phyloP scores from a whole-genome alignment of 2,888 invertebrate species.

The Drosophila ezoana region DNA sequence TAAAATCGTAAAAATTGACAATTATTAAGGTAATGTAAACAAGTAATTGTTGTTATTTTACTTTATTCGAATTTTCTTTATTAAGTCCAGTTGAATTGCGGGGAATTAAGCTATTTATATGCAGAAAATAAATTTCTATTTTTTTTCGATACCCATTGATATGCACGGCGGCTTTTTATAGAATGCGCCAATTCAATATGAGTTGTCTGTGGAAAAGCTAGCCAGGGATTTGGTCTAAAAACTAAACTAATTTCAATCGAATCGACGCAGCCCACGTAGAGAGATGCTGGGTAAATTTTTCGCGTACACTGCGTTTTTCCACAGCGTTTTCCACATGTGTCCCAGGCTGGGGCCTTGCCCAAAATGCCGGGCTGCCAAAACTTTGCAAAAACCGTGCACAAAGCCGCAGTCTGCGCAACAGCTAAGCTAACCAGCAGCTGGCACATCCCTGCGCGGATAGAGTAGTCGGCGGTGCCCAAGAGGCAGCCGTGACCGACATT shows the following conservation, averaged over 20 bases:
- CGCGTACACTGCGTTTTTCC: constrained; percentile 14
- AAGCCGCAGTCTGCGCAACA: constrained; percentile 33
- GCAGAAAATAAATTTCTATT: neutral
- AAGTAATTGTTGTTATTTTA: too few relatives aligned
- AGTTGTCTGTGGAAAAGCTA: constrained; percentile 31
- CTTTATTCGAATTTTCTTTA: too few relatives aligned
- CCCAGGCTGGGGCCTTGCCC: neutral
- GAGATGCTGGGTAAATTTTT: constrained; percentile 12
- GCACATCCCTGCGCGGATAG: neutral
- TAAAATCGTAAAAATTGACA: too few relatives aligned
- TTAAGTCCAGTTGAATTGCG: too few relatives aligned
- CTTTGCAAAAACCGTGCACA: constrained; percentile 36
- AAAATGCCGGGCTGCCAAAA: constrained; percentile 42
- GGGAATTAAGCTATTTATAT: neutral
- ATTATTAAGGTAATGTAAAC: too few relatives aligned
- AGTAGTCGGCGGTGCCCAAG: constrained; percentile 28
- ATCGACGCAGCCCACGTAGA: constrained; percentile 15
- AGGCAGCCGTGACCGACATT: constrained; percentile 74
- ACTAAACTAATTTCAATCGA: constrained; percentile 63
- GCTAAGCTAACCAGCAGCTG: constrained; percentile 36
- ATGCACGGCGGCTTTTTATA: constrained; percentile 22
- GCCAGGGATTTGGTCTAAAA: constrained; percentile 40
- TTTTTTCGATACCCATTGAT: constrained; percentile 29
- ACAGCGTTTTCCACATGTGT: constrained; percentile 19
- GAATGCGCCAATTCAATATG: constrained; percentile 43